Evolutionary conservation across 2,888 invertebrate species (phyloP).

Genomic region (Nomada flava): DNA sequence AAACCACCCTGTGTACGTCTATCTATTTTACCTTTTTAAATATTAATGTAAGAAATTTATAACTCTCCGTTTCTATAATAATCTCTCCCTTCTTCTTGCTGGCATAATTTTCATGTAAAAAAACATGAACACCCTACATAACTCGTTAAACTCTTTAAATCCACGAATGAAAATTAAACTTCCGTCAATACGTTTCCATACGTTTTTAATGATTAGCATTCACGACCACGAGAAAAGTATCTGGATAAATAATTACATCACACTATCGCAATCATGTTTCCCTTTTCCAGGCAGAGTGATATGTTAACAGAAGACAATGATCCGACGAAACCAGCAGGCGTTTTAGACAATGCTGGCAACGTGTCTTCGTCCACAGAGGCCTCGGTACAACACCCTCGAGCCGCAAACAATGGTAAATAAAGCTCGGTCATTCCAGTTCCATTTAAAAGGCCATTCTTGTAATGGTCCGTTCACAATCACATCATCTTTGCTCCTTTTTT

Average conservation of each 20-base stretch:
- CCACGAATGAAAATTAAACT: too few relatives aligned
- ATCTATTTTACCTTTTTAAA: too few relatives aligned
- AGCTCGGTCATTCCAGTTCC: constrained; percentile 33
- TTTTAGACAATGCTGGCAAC: constrained; percentile 83
- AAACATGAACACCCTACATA: too few relatives aligned
- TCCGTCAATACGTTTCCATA: too few relatives aligned
- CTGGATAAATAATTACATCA: neutral
- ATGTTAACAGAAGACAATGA: constrained; percentile 84
- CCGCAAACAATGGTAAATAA: constrained; percentile 80
- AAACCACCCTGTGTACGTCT: too few relatives aligned
- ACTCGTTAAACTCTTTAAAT: too few relatives aligned
- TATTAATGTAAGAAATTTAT: too few relatives aligned
- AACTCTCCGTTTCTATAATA: too few relatives aligned
- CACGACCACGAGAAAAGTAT: too few relatives aligned
- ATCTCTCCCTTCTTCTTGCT: too few relatives aligned
- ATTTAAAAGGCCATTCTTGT: constrained; percentile 6
- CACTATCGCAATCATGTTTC: neutral
- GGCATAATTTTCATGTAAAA: too few relatives aligned
- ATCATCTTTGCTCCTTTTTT: neutral
- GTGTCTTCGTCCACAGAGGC: constrained; percentile 83
- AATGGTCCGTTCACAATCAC: constrained; percentile 15
- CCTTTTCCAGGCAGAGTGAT: constrained; percentile 79
- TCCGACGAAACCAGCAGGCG: constrained; percentile 83
- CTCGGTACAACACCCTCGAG: constrained; percentile 81
- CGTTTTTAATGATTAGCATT: too few relatives aligned